Percentiles rank a stretch among this genome's conserved stretches.
Conservation (phyloP, 2,797 vertebrate species). For the Sparus aurata region DNA sequence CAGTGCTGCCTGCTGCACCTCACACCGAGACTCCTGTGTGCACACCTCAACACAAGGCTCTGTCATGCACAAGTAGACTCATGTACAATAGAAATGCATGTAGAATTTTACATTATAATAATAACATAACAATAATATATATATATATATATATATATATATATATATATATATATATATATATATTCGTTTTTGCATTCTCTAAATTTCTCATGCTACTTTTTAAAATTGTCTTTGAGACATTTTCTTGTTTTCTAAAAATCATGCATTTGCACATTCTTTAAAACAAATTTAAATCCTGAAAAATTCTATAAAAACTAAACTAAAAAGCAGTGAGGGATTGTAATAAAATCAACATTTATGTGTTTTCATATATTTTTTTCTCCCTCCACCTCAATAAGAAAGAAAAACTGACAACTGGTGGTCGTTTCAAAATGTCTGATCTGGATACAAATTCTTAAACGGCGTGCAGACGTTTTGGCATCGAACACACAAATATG, state of each 20-base stretch:
- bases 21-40: slow-evolving; percentile 26
- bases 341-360: background rate
- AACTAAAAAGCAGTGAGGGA: background rate
- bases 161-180: slow-evolving; percentile 13
- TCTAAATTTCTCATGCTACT: background rate
- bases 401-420: background rate
- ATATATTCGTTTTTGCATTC: background rate
- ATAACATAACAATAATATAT: slow-evolving; percentile 7
- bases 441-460: slow-evolving; percentile 16
- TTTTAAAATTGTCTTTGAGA: background rate
- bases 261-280: slow-evolving; percentile 17
- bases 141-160: background rate
- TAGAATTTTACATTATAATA: background rate
- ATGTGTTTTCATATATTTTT: background rate
- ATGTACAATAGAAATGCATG: background rate
- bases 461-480: background rate
- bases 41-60: background rate
- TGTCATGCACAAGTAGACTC: background rate
- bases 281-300: background rate
- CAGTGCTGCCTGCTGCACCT: slow-evolving; percentile 54
- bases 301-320: background rate
- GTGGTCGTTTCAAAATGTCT: background rate
- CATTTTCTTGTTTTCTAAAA: background rate
- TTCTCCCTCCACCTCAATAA: background rate
- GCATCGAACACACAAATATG: background rate